Evolutionary conservation across 1,140 invertebrate genomes (phyloP), one percentile per base, ranked within the genome.

Genomic region (Heliconius hermathena): DNA sequence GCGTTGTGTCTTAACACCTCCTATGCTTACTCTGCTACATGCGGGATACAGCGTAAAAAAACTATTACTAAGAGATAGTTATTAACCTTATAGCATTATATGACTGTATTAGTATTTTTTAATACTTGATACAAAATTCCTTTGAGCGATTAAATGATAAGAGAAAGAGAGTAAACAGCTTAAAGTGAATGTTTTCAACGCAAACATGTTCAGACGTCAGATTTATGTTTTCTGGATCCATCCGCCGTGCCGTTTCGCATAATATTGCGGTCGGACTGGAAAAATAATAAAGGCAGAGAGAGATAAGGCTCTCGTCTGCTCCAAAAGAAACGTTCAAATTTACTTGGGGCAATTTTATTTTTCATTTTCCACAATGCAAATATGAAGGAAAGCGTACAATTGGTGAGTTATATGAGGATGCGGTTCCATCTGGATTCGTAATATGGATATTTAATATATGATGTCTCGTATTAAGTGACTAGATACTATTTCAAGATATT

Each of bases 181-280:
- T 82, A 82, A 79, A 80, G 81, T 85, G 87, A 90, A 83, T 83
- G 84, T 87, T 88, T 89, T 87, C 82, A 88, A 78, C 86, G 84
- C 84, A 91, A 93, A 93, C 88, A 93, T 91, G 88, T 91, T 93
- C 90, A 92, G 87, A 91, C 88, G 83, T 89, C 83, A 89, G 88
- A 93, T 92, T 92, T 92, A 93, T 91, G 89, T 92, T 89, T 92
- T 91, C 89, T 92, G 87, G 60, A 91, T 92, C 90, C 90, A 92
- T 92, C 89, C 90, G 88, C 87, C 87, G 77, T 88, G 84, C 85
- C 83, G 87, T 87, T 87, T 89, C 86, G 90, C 88, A 90, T 93
- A 92, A 92, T 92, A 92, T 91, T 90, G 90, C 87, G 89, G 89
- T 86, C 88, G 83, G 87, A 89, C 89, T 91, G 85, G 89, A 85